Base-by-base conservation (phyloP, 2,113 vertebrate species). In the Percina caprodes region DNA sequence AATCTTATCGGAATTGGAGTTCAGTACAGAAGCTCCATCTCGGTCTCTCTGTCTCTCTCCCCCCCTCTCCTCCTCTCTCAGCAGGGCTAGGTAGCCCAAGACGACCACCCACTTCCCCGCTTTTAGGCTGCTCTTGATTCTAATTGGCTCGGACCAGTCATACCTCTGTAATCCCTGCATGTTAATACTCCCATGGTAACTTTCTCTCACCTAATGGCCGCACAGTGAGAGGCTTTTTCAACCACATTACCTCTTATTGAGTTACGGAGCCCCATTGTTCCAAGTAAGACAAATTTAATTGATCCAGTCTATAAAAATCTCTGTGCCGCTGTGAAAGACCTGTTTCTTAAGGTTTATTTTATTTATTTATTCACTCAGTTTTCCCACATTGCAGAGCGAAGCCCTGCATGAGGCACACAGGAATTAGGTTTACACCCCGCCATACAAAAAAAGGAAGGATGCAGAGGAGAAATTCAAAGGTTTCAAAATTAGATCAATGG, bases 251-350 rank as follows among this genome's bases (percentile, higher is more conserved):
- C 93, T 95, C 96, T 97, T 96, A 97, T 97, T 96, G 96, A 97
- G 96, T 98, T 97, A 97, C 94, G 92, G 95, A 95, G 95, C 96
- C 96, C 96, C 96, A 96, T 96, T 96, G 96, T 95, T 96, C 94
- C 96, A 97, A 97, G 97, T 97, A 96, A 97, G 95, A 96, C 96
- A 97, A 97, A 97, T 97, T 95, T 96, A 97, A 97, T 97, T 96
- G 96, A 96, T 96, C 96, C 93, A 94, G 96, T 96, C 96, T 96
- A 97, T 86, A 91, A 95, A 95, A 95, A 94, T 93, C 94, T 89
- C 82, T 14, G 85, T 83, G 85, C 91, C 26, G 90, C 94, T 95
- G 93, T 92, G 94, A 94, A 92, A 75, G 88, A 89, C 86, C 90
- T 23, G 82, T 87, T 93, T 87, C 88, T 88, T 46, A 42, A 42